Conservation (phyloP, 2,888 invertebrate genomes). For the Idaea straminata region DNA sequence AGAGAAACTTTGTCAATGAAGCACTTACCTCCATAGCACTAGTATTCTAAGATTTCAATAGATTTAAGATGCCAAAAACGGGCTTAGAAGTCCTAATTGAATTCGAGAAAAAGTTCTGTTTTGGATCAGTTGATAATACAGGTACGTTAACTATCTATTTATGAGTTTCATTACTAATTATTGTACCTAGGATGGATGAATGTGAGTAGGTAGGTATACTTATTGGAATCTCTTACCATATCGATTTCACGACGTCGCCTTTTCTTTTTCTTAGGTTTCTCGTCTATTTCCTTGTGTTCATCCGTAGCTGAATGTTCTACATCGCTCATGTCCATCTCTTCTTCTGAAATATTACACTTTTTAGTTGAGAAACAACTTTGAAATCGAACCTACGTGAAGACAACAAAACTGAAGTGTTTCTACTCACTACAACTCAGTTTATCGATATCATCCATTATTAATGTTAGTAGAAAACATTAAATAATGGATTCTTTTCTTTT, state of each 20-base stretch:
- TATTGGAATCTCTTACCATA: conserved; percentile 44
- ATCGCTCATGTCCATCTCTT: conserved; percentile 72
- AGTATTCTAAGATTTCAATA: too few relatives aligned
- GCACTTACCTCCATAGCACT: too few relatives aligned
- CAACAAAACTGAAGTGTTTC: conserved; percentile 5
- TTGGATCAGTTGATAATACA: too few relatives aligned
- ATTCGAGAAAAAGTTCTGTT: too few relatives aligned
- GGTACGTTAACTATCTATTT: too few relatives aligned
- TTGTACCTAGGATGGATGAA: background rate
- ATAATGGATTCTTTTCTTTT: background rate
- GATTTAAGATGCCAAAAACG: too few relatives aligned
- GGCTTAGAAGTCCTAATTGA: too few relatives aligned
- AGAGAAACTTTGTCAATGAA: too few relatives aligned
- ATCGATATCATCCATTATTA: conserved; percentile 60
- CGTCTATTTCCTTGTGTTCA: conserved; percentile 59
- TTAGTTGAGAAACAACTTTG: background rate
- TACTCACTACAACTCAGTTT: conserved; percentile 73
- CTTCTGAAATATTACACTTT: conserved; percentile 43
- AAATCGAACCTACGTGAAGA: conserved; percentile 2
- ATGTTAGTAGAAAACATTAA: background rate
- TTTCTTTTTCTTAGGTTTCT: conserved; percentile 65
- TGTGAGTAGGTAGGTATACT: background rate
- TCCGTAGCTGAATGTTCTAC: conserved; percentile 67
- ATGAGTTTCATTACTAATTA: too few relatives aligned
- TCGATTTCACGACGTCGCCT: conserved; percentile 70